Percentiles rank a stretch among this genome's conserved stretches.
Evolutionary conservation across 2,797 vertebrate genomes (phyloP).

Genomic region (Ficedula albicollis): DNA sequence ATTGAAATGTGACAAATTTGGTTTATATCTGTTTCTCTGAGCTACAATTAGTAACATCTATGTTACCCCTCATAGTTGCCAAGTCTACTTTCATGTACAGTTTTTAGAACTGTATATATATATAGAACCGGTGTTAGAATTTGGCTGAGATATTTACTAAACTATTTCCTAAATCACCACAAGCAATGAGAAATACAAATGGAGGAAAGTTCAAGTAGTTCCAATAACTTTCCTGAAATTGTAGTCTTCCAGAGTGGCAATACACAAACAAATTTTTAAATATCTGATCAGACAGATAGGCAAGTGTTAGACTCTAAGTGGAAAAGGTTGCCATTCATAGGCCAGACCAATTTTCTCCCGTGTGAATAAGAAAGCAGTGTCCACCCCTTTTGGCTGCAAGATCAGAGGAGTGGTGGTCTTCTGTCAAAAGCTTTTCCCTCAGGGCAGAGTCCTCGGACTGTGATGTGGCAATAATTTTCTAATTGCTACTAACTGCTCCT

Average conservation of each 20-base stretch:
- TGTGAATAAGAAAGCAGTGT: background rate
- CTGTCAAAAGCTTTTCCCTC: slow-evolving; percentile 17
- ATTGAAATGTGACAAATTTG: background rate
- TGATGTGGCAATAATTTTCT: slow-evolving; percentile 59
- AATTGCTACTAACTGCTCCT: slow-evolving; percentile 61
- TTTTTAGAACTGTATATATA: background rate
- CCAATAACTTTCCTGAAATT: background rate
- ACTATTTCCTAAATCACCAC: background rate
- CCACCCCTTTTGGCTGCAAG: background rate
- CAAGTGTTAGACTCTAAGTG: background rate
- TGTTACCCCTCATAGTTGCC: background rate
- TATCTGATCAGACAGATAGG: background rate
- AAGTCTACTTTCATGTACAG: background rate
- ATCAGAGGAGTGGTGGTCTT: slow-evolving; percentile 48
- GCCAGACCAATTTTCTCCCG: background rate
- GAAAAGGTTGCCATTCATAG: background rate
- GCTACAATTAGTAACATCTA: background rate
- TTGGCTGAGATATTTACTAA: background rate
- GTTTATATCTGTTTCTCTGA: background rate
- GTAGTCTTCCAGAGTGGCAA: background rate
- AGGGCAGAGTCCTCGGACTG: background rate
- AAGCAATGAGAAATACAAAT: background rate
- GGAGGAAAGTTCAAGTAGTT: background rate
- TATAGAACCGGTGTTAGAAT: background rate
- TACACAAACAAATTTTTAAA: background rate